Evolutionary conservation across 1,140 invertebrate species (phyloP), one percentile per base, ranked within the genome.

Genomic region (Drosophila novamexicana): DNA sequence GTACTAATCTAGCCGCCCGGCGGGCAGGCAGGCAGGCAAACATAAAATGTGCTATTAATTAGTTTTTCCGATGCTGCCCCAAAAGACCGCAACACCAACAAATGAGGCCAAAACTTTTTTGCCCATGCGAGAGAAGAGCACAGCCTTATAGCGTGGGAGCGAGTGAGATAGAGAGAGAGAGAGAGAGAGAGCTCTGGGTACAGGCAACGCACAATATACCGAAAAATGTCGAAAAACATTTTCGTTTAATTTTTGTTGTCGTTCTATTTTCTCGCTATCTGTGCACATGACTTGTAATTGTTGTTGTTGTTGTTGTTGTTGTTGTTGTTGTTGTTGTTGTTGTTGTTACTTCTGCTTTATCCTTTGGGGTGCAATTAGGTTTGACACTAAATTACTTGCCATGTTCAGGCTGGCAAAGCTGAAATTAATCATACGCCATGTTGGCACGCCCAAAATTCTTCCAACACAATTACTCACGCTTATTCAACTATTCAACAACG

Each of bases 11-110:
- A 66, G 58, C 72, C 67, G 56, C 14, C 67, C 49, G 81, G 61
- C 65, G 74, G 72, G 76, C 79, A 83, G 56, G 10, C 67, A 56
- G 81, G 61, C 65, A 75, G 72, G 76, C 79, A 83, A 74, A 88
- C 81, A 86, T 79, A 88, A 86, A 86, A 86, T 88, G 83, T 79
- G 79, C 83, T 86, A 88, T 86, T 86, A 86, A 86, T 86, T 86
- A 86, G 83, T 89, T 86, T 86, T 83, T 72, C 83, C 73, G 72
- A 85, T 75, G 84, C 64, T 75, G 62, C 67, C 53, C 77, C 59
- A 78, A 77, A 86, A 58, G 53, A 50, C 83, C 76, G 45, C 10
- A 71, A 84, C 68, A 69, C 78, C 78, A 74, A 86, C 81, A 86
- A 71, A 79, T 73, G 70, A 68, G 62, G 61, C 50, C 75, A 75